phyloP scores from a whole-genome alignment of 1,140 invertebrate species.

The Zaprionus tsacasi region DNA sequence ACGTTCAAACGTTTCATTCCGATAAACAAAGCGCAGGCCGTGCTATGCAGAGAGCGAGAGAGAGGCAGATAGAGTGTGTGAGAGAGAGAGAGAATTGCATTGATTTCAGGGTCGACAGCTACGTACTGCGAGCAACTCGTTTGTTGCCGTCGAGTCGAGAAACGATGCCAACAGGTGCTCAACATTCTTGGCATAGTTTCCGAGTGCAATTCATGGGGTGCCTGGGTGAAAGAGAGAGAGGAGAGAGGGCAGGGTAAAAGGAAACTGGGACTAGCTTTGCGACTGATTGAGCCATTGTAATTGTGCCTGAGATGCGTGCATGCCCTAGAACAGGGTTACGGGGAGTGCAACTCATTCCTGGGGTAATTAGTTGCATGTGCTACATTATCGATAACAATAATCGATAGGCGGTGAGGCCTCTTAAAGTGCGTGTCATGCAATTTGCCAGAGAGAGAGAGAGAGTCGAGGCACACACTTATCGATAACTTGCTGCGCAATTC shows the following conservation, averaged over 20 bases:
- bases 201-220: constrained; percentile 15
- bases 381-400: not conserved
- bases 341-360: constrained; percentile 16
- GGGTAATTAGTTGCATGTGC: not conserved
- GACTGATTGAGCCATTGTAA: constrained; percentile 44
- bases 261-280: not conserved
- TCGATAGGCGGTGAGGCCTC: not conserved
- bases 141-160: constrained; percentile 17
- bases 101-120: constrained; percentile 46
- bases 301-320: constrained; percentile 24
- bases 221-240: not conserved
- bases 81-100: constrained; percentile 25
- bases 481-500: not conserved
- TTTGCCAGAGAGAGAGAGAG: no score
- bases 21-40: constrained; percentile 9
- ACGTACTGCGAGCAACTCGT: constrained; percentile 25
- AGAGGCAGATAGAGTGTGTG: not conserved
- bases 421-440: not conserved
- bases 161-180: constrained; percentile 53
- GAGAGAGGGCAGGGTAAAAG: not conserved
- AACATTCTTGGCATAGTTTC: constrained; percentile 49
- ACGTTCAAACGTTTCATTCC: constrained; percentile 8
- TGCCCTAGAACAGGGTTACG: not conserved
- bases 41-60: not conserved
- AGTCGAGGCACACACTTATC: not conserved